Evolutionary conservation across 2,888 invertebrate genomes (phyloP), one percentile per base, ranked within the genome.

Genomic region (Epinotia demarniana): DNA sequence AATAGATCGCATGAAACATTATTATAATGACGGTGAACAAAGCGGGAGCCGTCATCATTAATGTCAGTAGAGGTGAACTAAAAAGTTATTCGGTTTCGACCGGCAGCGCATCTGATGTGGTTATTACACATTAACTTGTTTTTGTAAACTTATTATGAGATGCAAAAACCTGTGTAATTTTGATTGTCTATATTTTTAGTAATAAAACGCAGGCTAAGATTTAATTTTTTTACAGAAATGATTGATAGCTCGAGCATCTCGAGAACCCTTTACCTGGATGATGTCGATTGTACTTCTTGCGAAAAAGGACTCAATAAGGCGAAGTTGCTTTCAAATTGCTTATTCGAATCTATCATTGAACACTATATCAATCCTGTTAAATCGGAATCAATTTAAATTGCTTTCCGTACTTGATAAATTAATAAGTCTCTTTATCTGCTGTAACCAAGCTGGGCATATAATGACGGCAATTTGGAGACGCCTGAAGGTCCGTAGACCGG

Each of bases 1-100:
- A 85, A 85, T 85, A 85, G 84, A 84, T 85, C 77, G 79, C 78
- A 83, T 83, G 81, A 81, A 84, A 82, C 81, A 81, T 86, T 82
- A 84, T 84, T 80, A 81, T 84, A 86, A 83, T 84, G 83, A 79
- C 79, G 81, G 62, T 79, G 79, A 84, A 86, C 83, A 84, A 83
- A 85, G 83, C 79, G 79, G 77, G 74, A 49, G 75, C 79, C 79
- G 81, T 79, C 78, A 78, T 82, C 82, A 83, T 84, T 84, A 85
- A 77, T 77, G 78, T 76, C 80, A 77, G 74, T 55, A 67, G 58
- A 61, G 70, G 77, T 75, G 69, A 60, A 77, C 68, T 78, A 80
- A 79, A 80, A 79, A 80, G 70, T 76, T 74, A 77, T 71, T 73
- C 69, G 76, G 74, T 75, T 79, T 63, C 74, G 63, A 72, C 19